A percentile compares a stretch with the other conserved stretches of the same genome.
phyloP scores from a whole-genome alignment of 2,797 vertebrate genomes.

The Takifugu rubripes region DNA sequence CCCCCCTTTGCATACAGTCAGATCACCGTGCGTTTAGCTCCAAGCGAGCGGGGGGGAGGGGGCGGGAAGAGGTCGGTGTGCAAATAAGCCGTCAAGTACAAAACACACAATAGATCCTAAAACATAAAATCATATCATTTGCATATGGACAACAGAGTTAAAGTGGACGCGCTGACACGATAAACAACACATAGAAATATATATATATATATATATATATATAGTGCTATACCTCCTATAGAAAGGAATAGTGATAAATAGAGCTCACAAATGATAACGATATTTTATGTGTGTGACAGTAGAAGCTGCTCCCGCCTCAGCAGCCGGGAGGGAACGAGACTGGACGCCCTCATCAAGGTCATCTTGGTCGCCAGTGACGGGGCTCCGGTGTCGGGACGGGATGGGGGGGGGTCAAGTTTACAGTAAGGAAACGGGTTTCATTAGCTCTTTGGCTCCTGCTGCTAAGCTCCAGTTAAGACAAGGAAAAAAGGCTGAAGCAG shows the following conservation, averaged over 20 bases:
- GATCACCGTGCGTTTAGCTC: slow-evolving; percentile 30
- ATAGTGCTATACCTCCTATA: slow-evolving; percentile 56
- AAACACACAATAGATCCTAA: slow-evolving; percentile 60
- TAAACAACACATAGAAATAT: slow-evolving; percentile 51
- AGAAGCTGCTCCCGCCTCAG: slow-evolving; percentile 43
- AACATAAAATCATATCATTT: slow-evolving; percentile 65
- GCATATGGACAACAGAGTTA: slow-evolving; percentile 71
- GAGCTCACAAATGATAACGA: slow-evolving; percentile 50
- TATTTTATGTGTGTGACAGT: slow-evolving; percentile 51
- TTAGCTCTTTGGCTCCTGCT: slow-evolving; percentile 63
- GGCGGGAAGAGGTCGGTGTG: slow-evolving; percentile 75
- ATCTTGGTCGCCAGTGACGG: slow-evolving; percentile 64
- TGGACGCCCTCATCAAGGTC: slow-evolving; percentile 68
- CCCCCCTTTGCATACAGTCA: slow-evolving; percentile 39
- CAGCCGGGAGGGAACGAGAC: slow-evolving; percentile 68
- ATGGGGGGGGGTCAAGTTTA: slow-evolving; percentile 41
- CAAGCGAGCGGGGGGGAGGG: slow-evolving; percentile 31
- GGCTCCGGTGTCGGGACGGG: slow-evolving; percentile 1
- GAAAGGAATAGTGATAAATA: slow-evolving; percentile 71
- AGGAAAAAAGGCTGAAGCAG: slow-evolving; percentile 1
- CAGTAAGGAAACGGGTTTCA: slow-evolving; percentile 25
- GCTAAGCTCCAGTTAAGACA: slow-evolving; percentile 43
- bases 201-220: not conserved
- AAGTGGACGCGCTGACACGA: slow-evolving; percentile 68
- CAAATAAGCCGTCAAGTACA: slow-evolving; percentile 76